phyloP scores from a whole-genome alignment of 2,113 vertebrate genomes.

The Morone chrysops region DNA sequence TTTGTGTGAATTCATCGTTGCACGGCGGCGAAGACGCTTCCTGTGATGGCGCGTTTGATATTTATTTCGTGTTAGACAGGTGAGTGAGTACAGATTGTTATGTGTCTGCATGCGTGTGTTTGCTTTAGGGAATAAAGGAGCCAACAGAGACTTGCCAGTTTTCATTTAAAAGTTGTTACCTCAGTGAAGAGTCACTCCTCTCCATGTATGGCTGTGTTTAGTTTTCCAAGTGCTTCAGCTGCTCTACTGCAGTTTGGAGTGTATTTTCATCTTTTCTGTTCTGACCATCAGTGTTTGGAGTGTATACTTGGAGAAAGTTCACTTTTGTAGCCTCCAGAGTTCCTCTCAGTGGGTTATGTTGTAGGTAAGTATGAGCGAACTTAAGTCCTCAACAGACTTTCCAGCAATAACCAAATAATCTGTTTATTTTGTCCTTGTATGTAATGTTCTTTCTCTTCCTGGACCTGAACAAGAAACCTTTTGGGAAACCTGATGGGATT shows the following conservation, averaged over 20 bases:
- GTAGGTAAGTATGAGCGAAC: background rate
- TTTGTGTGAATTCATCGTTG: conserved; percentile 30
- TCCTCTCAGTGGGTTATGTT: background rate
- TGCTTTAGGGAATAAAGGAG: background rate
- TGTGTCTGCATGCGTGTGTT: background rate
- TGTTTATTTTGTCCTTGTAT: conserved; percentile 1
- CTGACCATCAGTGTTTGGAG: background rate
- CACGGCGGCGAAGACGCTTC: conserved; percentile 82
- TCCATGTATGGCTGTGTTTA: conserved; percentile 82
- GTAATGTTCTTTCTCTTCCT: too few species aligned
- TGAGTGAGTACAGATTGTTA: conserved; percentile 50
- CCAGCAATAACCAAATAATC: background rate
- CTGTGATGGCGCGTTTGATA: conserved; percentile 91
- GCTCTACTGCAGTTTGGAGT: conserved; percentile 11
- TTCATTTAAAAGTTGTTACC: background rate
- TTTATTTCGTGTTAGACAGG: conserved; percentile 89
- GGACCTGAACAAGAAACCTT: background rate
- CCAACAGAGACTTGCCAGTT: background rate
- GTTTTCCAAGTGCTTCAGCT: conserved; percentile 11
- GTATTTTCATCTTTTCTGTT: conserved; percentile 2
- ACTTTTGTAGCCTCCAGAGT: background rate
- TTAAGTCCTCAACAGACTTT: background rate
- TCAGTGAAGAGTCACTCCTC: conserved; percentile 20
- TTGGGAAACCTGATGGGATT: background rate
- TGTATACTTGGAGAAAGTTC: background rate